Evolutionary conservation across 2,797 vertebrate species (phyloP), one percentile per base, ranked within the genome.

Genomic region (Syngnathus acus): DNA sequence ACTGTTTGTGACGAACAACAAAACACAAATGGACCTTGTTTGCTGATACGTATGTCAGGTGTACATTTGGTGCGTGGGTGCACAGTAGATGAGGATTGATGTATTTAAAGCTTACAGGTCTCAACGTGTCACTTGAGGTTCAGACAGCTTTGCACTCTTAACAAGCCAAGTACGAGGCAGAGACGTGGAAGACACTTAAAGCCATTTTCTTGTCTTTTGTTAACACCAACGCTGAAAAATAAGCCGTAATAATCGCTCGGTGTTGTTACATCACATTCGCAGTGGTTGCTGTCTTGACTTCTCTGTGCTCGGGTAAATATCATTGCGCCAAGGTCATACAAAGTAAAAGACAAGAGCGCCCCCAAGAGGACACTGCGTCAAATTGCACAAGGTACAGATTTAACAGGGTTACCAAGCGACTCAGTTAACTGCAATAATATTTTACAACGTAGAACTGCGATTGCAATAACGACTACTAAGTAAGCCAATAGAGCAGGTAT

Each of bases 101-200:
- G 71, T 73, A 61, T 75, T 83, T 65, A 69, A 50, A 83, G 76
- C 74, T 84, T 80, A 84, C 62, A 71, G 82, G 83, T 85, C 77
- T 86, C 76, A 84, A 80, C 73, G 84, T 81, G 86, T 87, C 78
- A 79, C 87, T 72, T 73, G 77, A 43, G 83, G 75, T 82, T 77
- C 82, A 79, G 80, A 79, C 81, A 87, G 85, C 84, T 89, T 90
- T 90, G 90, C 87, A 90, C 89, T 90, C 83, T 87, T 66, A 84
- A 84, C 79, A 87, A 87, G 89, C 89, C 86, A 89, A 82, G 86
- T 82, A 89, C 69, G 68, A 78, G 67, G 68, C 59, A 78, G 69
- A 67, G 70, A 69, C 58, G 68, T 73, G 64, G 76, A 80, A 76
- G 74, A 81, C 71, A 78, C 77, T 32, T 82, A 78, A 87, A 88